Evolutionary conservation across 2,797 vertebrate species (phyloP), one percentile per base, ranked within the genome.

Genomic region (Luscinia luscinia): DNA sequence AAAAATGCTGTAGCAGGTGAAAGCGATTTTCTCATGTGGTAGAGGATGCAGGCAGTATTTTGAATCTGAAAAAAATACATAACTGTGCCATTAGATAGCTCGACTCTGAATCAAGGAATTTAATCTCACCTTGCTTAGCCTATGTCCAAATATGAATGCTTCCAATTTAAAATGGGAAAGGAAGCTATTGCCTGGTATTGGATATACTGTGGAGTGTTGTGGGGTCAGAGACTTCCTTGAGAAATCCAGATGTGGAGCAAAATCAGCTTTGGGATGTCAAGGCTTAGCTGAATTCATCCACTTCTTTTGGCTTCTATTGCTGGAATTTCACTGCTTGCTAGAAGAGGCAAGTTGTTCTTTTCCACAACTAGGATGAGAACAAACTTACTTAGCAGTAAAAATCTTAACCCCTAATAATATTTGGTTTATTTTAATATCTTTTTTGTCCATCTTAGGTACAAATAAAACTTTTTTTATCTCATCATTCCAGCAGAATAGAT

Each of bases 311-410:
- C 36, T 86, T 49, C 8, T 45, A 0, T 38, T 64, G 26, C 68
- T 96, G 94, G 87, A 95, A 96, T 95, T 85, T 96, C 86, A 86
- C 67, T 68, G 61, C 76, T 84, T 51, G 23, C 40, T 63, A 55
- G 30, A 89, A 68, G 80, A 94, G 87, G 84, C 51, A 94, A 84
- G 41, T 38, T 46, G 18, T 64, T 90, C 46, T 83, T 96, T 97
- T 76, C 90, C 69, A 77, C 75, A 67, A 51, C 58, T 77, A 85
- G 82, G 87, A 81, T 91, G 83, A 76, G 69, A 87, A 77, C 62
- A 95, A 97, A 80, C 16, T n/a, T 58, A 77, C 55, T 86, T 3
- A 16, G 73, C 49, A 92, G 74, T 74, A 95, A 81, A 75, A 92
- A 76, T 80, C 78, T 89, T 82, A 85, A 93, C 69, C 40, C 68